Evolutionary conservation across 2,797 vertebrate species (phyloP), one percentile per base, ranked within the genome.

Genomic region (Tadarida brasiliensis): DNA sequence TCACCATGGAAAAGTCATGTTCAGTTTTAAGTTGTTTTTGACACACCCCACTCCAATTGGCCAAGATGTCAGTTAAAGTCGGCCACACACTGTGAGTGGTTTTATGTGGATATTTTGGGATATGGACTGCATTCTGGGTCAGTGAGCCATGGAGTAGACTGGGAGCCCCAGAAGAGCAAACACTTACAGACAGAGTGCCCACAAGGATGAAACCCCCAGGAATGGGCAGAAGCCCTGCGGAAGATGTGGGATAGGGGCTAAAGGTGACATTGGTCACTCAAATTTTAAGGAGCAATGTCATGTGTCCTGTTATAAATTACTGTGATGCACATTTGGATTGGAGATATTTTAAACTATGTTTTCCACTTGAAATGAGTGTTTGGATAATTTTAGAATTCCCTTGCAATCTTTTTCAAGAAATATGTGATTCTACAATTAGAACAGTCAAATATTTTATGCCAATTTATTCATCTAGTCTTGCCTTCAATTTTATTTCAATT

Each of bases 301-400:
- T 49, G 81, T 67, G 12, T 82, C 30, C 11, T 82, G 17, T 74
- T 73, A 57, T 33, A 77, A 87, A 20, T 77, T 14, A 57, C 63
- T 39, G 35, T 35, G 67, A 73, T 44, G 70, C 19, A 71, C 10
- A 76, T 76, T 81, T 73, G 47, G 17, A 49, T 24, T 91, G 39
- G 81, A 89, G 30, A 67, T 83, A 49, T 28, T 68, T 74, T 61
- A 80, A 77, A 59, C 5, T 35, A 35, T 90, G 67, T 95, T 28
- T 49, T 61, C 47, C 35, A 35, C 54, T 83, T 95, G 63, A 83
- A 89, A 87, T 82, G 86, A 78, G 5, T 22, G 9, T 5, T 49
- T 80, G 14, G 35, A 49, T 90, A 92, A 96, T 87, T 95, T 96
- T 86, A 91, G 78, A 71, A 82, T 74, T 85, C 35, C 12, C 14